Percentiles rank a stretch among this genome's conserved stretches.
Conservation (phyloP, 2,113 vertebrate genomes). For the Acrocephalus arundinaceus region DNA sequence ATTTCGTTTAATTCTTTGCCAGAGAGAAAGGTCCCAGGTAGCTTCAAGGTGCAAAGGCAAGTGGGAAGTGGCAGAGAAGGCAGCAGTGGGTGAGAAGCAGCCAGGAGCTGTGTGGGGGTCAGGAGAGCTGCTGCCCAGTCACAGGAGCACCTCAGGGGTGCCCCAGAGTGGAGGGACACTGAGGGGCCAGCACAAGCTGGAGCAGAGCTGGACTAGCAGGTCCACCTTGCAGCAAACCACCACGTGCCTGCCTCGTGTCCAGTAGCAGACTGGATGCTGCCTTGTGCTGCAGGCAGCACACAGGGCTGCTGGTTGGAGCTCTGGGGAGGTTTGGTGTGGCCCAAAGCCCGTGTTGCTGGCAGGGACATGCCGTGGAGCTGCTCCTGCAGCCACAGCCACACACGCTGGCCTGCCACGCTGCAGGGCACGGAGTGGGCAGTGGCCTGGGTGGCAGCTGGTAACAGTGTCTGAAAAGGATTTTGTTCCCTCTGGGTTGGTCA, state of each 20-base stretch:
- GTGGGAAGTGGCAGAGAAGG: background rate
- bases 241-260: fast-evolving
- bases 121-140: fast-evolving
- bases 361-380: fast-evolving
- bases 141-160: fast-evolving
- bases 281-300: background rate
- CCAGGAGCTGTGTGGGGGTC: background rate
- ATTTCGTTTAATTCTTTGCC: background rate
- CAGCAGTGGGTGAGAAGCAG: background rate
- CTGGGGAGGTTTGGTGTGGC: fast-evolving
- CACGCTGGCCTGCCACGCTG: background rate
- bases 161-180: background rate
- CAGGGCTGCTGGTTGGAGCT: background rate
- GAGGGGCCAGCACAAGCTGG: background rate
- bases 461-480: conserved; percentile 3
- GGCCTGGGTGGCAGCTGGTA: conserved; percentile 6
- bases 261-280: background rate
- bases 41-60: background rate
- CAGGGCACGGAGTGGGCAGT: background rate
- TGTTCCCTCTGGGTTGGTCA: conserved; percentile 27
- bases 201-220: background rate
- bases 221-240: background rate
- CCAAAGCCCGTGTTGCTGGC: fast-evolving
- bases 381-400: fast-evolving
- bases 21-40: background rate